phyloP scores from a whole-genome alignment of 1,140 invertebrate species.

The Leguminivora glycinivorella region DNA sequence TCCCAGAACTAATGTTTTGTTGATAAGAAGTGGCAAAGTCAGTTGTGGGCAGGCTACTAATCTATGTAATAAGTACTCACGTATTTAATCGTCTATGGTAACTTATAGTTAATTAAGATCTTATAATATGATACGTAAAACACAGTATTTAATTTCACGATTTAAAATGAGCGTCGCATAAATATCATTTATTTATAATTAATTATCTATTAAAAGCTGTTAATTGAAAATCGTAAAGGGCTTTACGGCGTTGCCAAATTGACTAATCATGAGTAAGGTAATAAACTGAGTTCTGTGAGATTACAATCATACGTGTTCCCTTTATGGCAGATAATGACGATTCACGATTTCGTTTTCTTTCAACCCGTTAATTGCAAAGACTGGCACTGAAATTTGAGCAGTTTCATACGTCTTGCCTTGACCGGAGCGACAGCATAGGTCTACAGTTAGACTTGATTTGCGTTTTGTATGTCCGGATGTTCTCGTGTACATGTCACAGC shows the following conservation, averaged over 20 bases:
- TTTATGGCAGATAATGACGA: slow-evolving; percentile 29
- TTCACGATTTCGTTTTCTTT: too few relatives aligned
- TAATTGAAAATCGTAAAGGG: neutral
- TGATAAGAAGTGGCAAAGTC: neutral
- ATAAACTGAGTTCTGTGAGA: slow-evolving; percentile 4
- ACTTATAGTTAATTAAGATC: neutral
- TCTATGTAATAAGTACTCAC: neutral
- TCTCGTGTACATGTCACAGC: too few relatives aligned
- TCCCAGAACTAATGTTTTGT: too few relatives aligned
- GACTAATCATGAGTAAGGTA: slow-evolving; percentile 1
- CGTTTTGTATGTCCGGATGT: too few relatives aligned
- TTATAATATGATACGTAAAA: neutral
- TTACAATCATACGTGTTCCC: neutral
- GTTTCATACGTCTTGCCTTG: too few relatives aligned
- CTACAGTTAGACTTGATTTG: too few relatives aligned
- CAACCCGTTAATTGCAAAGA: too few relatives aligned
- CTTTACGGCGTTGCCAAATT: neutral
- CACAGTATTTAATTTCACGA: neutral
- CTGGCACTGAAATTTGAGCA: too few relatives aligned
- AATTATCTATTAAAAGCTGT: neutral
- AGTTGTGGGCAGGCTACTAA: neutral
- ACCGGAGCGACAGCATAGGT: too few relatives aligned
- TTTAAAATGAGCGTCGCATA: neutral
- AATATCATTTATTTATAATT: neutral
- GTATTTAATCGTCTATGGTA: neutral